These are phyloP conservation scores for Calyptomena viridis DNA, from an alignment of 2,113 vertebrate genomes.

Conservation along the genomic window DNA sequence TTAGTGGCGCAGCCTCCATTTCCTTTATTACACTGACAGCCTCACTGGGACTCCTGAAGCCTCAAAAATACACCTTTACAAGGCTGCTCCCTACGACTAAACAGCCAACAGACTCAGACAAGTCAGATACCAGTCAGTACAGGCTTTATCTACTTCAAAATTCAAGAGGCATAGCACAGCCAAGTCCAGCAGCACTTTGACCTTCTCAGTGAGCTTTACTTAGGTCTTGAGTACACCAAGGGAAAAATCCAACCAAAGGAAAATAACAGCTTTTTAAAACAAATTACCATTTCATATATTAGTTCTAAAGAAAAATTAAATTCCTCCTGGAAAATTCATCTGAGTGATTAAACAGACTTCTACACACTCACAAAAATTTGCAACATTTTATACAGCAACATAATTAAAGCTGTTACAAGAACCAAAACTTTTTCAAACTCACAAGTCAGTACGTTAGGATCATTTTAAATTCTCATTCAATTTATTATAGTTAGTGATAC, in stretches of 20 bases:
- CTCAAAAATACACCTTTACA: background rate
- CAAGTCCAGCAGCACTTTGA: background rate
- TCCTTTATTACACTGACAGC: background rate
- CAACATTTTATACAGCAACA: background rate
- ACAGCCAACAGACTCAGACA: background rate
- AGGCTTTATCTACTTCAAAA: background rate
- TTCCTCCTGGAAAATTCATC: background rate
- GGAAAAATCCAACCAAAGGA: background rate
- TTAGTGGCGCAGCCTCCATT: background rate
- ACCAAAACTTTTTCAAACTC: background rate
- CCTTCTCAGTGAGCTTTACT: background rate
- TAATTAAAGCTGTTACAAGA: background rate
- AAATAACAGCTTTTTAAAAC: background rate
- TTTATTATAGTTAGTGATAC: slow-evolving; percentile 16
- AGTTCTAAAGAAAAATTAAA: background rate
- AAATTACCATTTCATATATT: background rate
- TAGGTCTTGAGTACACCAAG: background rate
- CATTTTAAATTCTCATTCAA: slow-evolving; percentile 5
- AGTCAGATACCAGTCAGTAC: background rate
- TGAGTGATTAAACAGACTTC: background rate
- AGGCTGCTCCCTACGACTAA: background rate
- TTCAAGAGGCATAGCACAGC: background rate
- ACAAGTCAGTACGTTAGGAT: background rate
- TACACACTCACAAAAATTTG: background rate
- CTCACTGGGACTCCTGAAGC: background rate